Base-by-base conservation (phyloP, 2,888 invertebrate genomes). In the Hipparchia semele region DNA sequence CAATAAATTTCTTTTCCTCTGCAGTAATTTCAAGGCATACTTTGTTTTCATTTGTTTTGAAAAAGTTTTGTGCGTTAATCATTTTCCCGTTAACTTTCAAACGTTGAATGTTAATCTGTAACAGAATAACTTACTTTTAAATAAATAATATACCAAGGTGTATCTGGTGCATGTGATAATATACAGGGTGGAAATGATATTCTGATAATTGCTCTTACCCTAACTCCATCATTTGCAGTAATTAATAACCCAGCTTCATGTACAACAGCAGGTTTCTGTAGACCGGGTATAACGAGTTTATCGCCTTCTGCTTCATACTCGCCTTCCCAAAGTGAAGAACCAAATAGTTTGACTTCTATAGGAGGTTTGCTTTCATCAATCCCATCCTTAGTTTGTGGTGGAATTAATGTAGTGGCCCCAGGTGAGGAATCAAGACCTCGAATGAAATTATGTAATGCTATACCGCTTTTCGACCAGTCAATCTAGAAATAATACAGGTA, bases 341-440 rank as follows among this genome's bases (percentile, higher is more conserved):
- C 98, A 86, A 96, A 99, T 60, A 99, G 91, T 65, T 91, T 92
- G 73, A 84, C 82, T 79, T 93, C 90, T 39, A 91, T 75, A n/a
- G 83, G 83, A 1, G 83, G 87, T 39, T 81, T 83, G 45, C 86
- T 87, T 45, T 92, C 88, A 0, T 84, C 84, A 3, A 90, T 82
- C 6, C 91, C 84, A 0, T 94, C 94, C 67, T 84, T 89, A 33
- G 86, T 88, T 75, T 91, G 90, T 58, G 87, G 83, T 74, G 86
- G 84, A 68, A 94, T 89, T 76, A 89, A 88, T 0, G 96, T 95
- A 89, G 97, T 96, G 0, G 99, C 99, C 0, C 99, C 99, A 0
- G 99, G 99, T 0, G 98, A 98, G 3, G 98, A 99, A 87, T 99
- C 99, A 82, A 99, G 94, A 0, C 98, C 99, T 33, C 99, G 95